Conservation (phyloP, 2,797 vertebrate species). For the Nothura maculosa region DNA sequence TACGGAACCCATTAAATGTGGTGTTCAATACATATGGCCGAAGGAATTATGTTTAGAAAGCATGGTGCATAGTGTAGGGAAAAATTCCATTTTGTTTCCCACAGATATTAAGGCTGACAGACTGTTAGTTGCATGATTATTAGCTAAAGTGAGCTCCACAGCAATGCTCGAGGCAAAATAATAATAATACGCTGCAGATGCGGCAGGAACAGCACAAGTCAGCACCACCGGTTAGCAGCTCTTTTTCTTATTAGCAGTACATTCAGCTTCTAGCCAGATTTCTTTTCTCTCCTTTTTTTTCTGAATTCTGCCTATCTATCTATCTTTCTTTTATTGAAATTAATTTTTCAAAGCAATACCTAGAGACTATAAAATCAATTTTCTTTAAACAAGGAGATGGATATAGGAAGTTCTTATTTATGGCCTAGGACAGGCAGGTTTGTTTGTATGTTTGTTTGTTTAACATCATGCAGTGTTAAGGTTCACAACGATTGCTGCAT, state of each 20-base stretch:
- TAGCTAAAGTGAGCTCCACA: conserved; percentile 58
- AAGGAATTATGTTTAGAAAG: conserved; percentile 65
- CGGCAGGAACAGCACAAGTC: conserved; percentile 32
- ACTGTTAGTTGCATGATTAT: conserved; percentile 68
- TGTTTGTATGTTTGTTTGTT: conserved; percentile 6
- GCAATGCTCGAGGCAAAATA: conserved; percentile 58
- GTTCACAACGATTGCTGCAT: background rate
- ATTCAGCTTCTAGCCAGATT: background rate
- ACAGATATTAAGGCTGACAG: conserved; percentile 37
- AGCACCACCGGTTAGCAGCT: conserved; percentile 22
- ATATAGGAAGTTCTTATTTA: background rate
- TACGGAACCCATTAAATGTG: conserved; percentile 7
- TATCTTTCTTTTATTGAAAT: background rate
- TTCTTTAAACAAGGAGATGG: background rate
- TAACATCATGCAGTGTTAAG: background rate
- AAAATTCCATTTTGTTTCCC: conserved; percentile 51
- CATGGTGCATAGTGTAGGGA: conserved; percentile 51
- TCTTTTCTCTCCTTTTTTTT: background rate
- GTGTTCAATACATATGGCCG: conserved; percentile 52
- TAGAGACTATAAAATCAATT: background rate
- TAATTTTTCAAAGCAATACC: background rate
- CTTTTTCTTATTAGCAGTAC: conserved; percentile 19
- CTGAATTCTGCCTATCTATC: background rate
- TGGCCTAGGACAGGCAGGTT: background rate
- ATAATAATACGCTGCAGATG: conserved; percentile 58